A percentile compares a stretch with the other conserved stretches of the same genome.
Conservation (phyloP, 2,797 vertebrate genomes). For the Otus scops region DNA sequence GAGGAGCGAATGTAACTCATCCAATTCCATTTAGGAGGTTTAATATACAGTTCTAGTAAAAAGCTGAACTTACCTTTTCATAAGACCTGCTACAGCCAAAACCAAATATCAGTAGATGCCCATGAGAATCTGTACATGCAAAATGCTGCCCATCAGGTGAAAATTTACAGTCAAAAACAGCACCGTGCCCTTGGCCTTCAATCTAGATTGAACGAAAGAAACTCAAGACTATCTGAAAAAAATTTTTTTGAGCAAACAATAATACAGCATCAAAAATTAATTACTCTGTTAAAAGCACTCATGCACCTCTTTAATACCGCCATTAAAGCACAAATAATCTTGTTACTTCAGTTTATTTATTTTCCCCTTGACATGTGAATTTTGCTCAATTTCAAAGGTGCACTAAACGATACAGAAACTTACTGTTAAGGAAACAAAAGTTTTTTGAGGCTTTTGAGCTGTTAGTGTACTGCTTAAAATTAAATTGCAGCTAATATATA, state of each 20-base stretch:
- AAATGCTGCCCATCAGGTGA: constrained; percentile 95
- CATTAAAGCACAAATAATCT: background rate
- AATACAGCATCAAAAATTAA: background rate
- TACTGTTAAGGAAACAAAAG: background rate
- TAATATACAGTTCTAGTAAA: background rate
- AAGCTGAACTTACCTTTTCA: constrained; percentile 84
- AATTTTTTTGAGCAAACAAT: background rate
- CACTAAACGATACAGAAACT: background rate
- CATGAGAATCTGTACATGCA: constrained; percentile 96
- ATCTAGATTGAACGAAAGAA: constrained; percentile 78
- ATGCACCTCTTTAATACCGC: background rate
- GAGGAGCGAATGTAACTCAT: background rate
- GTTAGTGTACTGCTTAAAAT: background rate
- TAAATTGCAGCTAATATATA: background rate
- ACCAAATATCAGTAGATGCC: constrained; percentile 94
- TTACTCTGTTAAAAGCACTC: background rate
- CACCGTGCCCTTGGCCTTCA: constrained; percentile 95
- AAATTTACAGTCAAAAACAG: constrained; percentile 97
- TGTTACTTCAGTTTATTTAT: background rate
- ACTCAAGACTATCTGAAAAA: background rate
- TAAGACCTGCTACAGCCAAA: constrained; percentile 93
- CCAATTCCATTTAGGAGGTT: background rate
- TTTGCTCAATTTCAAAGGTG: background rate
- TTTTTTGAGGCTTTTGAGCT: background rate
- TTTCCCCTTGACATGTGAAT: background rate